A percentile compares a stretch with the other conserved stretches of the same genome.
phyloP scores from a whole-genome alignment of 1,140 invertebrate genomes.

The Babylonia areolata region DNA sequence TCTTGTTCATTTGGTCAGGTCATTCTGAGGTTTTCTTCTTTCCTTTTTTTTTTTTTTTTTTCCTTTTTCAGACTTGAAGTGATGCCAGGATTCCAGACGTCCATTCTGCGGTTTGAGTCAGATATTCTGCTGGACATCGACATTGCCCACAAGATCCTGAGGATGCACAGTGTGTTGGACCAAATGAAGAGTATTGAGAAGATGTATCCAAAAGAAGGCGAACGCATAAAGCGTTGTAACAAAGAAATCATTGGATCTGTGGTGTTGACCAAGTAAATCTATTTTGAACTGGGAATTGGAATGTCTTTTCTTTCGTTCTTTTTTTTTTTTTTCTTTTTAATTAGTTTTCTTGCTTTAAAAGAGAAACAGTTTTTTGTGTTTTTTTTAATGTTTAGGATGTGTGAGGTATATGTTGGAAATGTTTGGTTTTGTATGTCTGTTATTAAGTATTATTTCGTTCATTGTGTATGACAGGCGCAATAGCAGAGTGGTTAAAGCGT shows the following conservation, averaged over 20 bases:
- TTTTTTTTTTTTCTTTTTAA: no score
- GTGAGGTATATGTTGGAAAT: no score
- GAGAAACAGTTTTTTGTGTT: no score
- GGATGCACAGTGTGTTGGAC: constrained; percentile 86
- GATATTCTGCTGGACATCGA: constrained; percentile 91
- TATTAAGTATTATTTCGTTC: no score
- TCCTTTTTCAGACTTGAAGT: constrained; percentile 82
- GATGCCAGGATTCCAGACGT: constrained; percentile 90
- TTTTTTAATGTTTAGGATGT: no score
- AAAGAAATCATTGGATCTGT: constrained; percentile 82
- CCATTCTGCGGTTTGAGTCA: constrained; percentile 88
- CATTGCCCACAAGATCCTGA: constrained; percentile 87
- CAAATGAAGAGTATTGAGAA: constrained; percentile 79
- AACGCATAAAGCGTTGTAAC: constrained; percentile 68
- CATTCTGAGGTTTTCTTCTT: neutral
- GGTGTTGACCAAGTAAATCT: constrained; percentile 87
- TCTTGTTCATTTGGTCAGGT: neutral
- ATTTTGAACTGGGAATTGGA: no score
- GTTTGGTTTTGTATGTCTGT: no score
- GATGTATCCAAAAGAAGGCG: no score
- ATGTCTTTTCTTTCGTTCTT: no score
- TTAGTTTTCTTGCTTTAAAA: no score
- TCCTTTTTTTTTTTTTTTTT: neutral
- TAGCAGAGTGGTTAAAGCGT: no score
- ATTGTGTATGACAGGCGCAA: no score